Conservation (phyloP, 1,140 invertebrate genomes). For the Parapsyche elsis region DNA sequence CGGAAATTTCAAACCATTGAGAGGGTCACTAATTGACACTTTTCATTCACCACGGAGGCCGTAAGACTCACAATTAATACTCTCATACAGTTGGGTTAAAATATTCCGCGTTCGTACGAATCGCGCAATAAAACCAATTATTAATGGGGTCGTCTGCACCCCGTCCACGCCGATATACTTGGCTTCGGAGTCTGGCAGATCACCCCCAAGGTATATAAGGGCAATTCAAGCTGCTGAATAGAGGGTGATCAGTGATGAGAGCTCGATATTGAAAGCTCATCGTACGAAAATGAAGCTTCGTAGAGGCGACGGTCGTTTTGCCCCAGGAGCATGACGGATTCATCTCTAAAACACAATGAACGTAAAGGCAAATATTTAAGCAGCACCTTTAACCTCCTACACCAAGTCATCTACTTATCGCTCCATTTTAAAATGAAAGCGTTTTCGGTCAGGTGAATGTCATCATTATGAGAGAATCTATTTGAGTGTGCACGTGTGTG, state of each 20-base stretch:
- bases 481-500: neutral
- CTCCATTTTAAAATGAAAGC: neutral
- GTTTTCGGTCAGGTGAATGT: neutral
- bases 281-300: slow-evolving; percentile 1
- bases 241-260: slow-evolving; percentile 5
- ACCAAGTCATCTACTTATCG: neutral
- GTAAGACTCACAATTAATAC: no score
- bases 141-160: slow-evolving; percentile 31
- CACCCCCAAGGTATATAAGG: neutral
- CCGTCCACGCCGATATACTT: neutral
- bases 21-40: slow-evolving; percentile 20
- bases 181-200: neutral
- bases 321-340: neutral
- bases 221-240: neutral
- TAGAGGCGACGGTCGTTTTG: neutral
- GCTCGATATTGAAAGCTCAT: slow-evolving; percentile 10
- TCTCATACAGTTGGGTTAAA: slow-evolving; percentile 34
- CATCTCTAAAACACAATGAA: neutral
- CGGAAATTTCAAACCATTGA: neutral
- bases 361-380: slow-evolving; percentile 1
- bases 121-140: slow-evolving; percentile 54
- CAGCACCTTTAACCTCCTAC: neutral
- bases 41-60: neutral
- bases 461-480: neutral
- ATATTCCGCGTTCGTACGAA: slow-evolving; percentile 49